These are phyloP conservation scores for Vipera ursinii DNA, from an alignment of 2,797 vertebrate genomes.

Conservation along the genomic window DNA sequence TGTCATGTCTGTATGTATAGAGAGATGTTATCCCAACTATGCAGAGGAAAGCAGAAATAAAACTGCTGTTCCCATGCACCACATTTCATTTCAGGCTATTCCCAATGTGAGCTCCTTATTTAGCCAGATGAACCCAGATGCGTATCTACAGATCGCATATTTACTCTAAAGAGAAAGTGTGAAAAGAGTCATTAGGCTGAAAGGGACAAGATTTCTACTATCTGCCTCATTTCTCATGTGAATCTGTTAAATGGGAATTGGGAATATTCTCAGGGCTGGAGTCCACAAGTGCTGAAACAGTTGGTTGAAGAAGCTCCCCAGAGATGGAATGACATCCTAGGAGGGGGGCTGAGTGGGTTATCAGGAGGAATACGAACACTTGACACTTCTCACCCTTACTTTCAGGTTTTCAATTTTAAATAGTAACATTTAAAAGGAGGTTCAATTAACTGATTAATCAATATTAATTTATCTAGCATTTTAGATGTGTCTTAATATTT, in stretches of 20 bases:
- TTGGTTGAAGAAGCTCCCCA: neutral
- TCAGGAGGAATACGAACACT: neutral
- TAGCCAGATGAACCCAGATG: neutral
- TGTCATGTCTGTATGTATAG: neutral
- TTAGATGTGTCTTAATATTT: neutral
- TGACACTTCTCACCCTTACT: neutral
- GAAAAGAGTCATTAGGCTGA: neutral
- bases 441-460: conserved; percentile 22
- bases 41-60: neutral
- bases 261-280: neutral
- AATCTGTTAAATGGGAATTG: neutral
- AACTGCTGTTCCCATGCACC: neutral
- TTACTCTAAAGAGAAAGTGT: neutral
- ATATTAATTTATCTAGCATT: conserved; percentile 23
- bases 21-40: neutral
- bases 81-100: neutral
- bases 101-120: neutral
- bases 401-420: neutral
- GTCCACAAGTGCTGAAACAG: neutral
- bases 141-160: neutral
- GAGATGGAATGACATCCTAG: neutral
- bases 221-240: neutral
- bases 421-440: conserved; percentile 7
- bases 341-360: neutral
- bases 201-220: neutral